A percentile compares a stretch with the other conserved stretches of the same genome.
Conservation (phyloP, 37 sponge, comb jelly and placozoan genomes). For the Halichondria panicea region DNA sequence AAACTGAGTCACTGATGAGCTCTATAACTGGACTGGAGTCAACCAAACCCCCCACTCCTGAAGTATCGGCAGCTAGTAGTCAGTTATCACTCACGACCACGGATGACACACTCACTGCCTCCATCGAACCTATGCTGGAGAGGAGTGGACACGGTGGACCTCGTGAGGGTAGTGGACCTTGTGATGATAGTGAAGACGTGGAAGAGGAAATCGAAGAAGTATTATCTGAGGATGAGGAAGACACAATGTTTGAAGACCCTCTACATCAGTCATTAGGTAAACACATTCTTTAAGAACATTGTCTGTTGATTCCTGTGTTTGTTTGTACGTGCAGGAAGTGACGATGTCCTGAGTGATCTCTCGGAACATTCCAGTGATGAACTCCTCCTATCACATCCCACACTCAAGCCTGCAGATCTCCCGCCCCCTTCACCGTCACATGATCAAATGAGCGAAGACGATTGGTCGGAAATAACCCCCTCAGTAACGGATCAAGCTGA, state of each 20-base stretch:
- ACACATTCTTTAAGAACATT: not conserved
- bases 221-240: slow-evolving; percentile 10
- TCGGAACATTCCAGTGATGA: slow-evolving; percentile 16
- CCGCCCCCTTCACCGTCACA: not conserved
- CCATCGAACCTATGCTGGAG: not conserved
- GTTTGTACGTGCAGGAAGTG: too few relatives aligned
- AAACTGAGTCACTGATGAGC: not conserved
- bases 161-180: not conserved
- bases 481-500: not conserved
- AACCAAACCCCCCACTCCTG: not conserved
- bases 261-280: not conserved
- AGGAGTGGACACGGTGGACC: not conserved
- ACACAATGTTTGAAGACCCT: slow-evolving; percentile 64
- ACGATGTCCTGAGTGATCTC: not conserved
- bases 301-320: not conserved
- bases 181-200: slow-evolving; percentile 6
- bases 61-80: not conserved
- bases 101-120: not conserved
- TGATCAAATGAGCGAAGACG: slow-evolving; percentile 1
- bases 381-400: not conserved
- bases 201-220: slow-evolving; percentile 20
- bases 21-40: not conserved
- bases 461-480: not conserved
- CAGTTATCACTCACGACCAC: not conserved
- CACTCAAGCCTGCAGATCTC: not conserved